These are phyloP conservation scores for Pseudachorutes palmiensis DNA, from an alignment of 1,140 invertebrate species.

Conservation along the genomic window DNA sequence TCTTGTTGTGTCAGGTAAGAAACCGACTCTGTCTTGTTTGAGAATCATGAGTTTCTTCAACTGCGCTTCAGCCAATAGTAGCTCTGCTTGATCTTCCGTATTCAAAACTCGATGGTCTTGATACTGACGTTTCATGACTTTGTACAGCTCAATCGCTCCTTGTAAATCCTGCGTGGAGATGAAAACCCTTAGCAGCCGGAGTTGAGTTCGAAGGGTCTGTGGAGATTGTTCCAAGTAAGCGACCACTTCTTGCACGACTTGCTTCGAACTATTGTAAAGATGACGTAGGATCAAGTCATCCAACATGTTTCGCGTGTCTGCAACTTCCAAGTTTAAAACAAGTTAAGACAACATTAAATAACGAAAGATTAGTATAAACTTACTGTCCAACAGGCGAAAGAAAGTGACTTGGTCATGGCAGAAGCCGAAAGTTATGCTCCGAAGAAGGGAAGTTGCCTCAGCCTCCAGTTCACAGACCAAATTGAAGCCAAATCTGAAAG, in stretches of 20 bases:
- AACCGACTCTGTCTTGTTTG: not conserved
- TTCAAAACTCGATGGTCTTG: not conserved
- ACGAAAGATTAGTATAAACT: not conserved
- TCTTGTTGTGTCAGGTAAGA: too few species aligned
- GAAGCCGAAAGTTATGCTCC: too few species aligned
- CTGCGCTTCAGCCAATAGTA: not conserved
- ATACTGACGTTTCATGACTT: not conserved
- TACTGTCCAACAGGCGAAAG: not conserved
- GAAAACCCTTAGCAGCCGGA: not conserved
- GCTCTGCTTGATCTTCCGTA: not conserved
- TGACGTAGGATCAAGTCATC: not conserved
- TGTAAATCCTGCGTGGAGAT: not conserved
- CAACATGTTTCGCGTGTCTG: not conserved
- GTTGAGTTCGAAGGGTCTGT: not conserved
- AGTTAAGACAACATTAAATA: too few species aligned
- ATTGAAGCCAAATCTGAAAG: slow-evolving; percentile 5
- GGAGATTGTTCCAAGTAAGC: not conserved
- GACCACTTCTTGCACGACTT: not conserved
- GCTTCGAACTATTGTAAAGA: not conserved
- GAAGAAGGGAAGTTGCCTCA: too few species aligned
- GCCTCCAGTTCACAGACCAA: not conserved
- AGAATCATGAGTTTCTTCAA: not conserved
- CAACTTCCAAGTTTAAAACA: not conserved
- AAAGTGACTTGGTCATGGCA: not conserved
- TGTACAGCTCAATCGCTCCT: not conserved